Base-by-base conservation (phyloP, 2,113 vertebrate species). In the Arothron firmamentum region DNA sequence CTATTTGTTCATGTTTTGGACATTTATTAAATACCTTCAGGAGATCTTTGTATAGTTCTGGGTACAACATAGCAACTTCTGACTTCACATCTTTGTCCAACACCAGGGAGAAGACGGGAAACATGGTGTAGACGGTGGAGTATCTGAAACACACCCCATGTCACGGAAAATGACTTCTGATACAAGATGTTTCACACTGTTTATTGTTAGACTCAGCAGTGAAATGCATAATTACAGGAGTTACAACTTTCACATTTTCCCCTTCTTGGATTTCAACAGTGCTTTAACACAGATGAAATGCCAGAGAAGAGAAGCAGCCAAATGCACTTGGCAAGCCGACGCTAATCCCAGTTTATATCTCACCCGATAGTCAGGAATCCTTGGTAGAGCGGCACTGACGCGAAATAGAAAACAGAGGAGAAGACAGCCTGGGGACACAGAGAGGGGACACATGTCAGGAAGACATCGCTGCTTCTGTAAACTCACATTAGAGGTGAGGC, bases 101-200 rank as follows among this genome's bases (percentile, higher is more conserved):
- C 28, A 99, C 97, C 70, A 99, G 90, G 50, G 97, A 99, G 78
- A 99, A 99, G 20, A 98, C 96, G 0, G 97, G 97, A 73, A 98
- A 98, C 97, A 99, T 98, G n/a, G 97, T 98, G 74, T 98, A 98
- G 79, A 96, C 89, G 3, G 97, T 98, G 67, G 97, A 97, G 72
- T 98, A 98, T 70, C 96, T 99, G 70, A 25, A 74, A 68, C 53
- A 70, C 52, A 67, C 47, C 17, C 20, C 18, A 12, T 41, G 41
- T 19, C 20, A 13, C 18, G 46, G 16, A 62, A 38, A 38, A 18
- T 56, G 8, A 20, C 13, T 56, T 23, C 51, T 11, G 8, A 65
- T 34, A 52, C 57, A 14, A 47, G 10, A 47, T 0, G 14, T 34
- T 65, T 73, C 54, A 69, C 62, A 67, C 67, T 42, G 13, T 49